These are phyloP conservation scores for Eledone cirrhosa DNA, from an alignment of 2,888 invertebrate species.

Conservation along the genomic window DNA sequence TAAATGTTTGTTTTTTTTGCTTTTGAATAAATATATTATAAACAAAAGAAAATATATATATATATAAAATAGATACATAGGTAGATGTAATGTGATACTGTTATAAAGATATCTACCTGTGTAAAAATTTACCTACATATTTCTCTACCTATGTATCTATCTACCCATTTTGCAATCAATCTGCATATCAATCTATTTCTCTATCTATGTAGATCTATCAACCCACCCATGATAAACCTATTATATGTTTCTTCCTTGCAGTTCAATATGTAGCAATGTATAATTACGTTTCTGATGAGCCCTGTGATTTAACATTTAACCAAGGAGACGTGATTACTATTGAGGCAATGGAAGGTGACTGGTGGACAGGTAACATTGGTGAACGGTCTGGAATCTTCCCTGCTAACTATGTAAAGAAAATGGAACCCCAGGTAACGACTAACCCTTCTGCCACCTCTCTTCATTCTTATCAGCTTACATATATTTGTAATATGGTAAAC, in stretches of 20 bases:
- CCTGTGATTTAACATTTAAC: conserved; percentile 90
- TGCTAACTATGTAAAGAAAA: conserved; percentile 84
- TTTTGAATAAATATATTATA: too few relatives aligned
- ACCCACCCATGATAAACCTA: background rate
- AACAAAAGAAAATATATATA: too few relatives aligned
- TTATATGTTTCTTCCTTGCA: conserved; percentile 35
- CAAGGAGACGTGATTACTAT: conserved; percentile 87
- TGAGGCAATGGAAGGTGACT: conserved; percentile 90
- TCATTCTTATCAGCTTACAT: background rate
- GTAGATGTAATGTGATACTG: too few relatives aligned
- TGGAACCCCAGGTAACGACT: conserved; percentile 54
- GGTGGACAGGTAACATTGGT: conserved; percentile 96
- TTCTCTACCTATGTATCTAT: too few relatives aligned
- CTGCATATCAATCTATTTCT: too few relatives aligned
- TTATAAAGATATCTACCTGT: too few relatives aligned
- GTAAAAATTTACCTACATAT: too few relatives aligned
- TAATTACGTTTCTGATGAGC: conserved; percentile 71
- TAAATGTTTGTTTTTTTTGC: too few relatives aligned
- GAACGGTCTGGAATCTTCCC: conserved; percentile 92
- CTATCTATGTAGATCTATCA: too few relatives aligned
- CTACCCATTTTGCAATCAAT: too few relatives aligned
- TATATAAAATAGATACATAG: too few relatives aligned
- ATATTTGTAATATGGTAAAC: background rate
- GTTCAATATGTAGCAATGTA: conserved; percentile 62
- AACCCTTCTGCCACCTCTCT: background rate